A percentile compares a stretch with the other conserved stretches of the same genome.
Conservation (phyloP, 2,888 invertebrate species). For the Drosophila flavopinicola region DNA sequence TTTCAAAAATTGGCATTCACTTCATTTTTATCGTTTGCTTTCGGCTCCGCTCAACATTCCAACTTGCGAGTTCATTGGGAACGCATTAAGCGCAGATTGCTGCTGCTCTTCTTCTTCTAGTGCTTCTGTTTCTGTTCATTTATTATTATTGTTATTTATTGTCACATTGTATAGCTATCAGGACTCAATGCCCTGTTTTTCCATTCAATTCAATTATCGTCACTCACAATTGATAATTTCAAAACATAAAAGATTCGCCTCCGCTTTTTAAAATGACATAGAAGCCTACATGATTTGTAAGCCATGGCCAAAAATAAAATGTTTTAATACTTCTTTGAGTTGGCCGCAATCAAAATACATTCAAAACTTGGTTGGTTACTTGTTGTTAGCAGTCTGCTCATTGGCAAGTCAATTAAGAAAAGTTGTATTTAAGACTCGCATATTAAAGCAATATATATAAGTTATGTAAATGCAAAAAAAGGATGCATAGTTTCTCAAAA, state of each 20-base stretch:
- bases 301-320: not conserved
- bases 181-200: constrained; percentile 19
- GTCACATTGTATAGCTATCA: constrained; percentile 48
- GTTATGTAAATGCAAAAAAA: too few species aligned
- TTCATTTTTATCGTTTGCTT: constrained; percentile 55
- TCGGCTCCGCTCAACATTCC: not conserved
- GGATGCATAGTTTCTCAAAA: too few species aligned
- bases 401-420: not conserved
- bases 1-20: constrained; percentile 71
- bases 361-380: not conserved
- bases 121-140: constrained; percentile 41
- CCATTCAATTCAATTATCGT: constrained; percentile 58
- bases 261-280: not conserved
- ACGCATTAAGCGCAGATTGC: constrained; percentile 47
- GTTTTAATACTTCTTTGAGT: not conserved
- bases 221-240: constrained; percentile 53
- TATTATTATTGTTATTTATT: constrained; percentile 60
- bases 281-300: not conserved
- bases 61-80: constrained; percentile 37
- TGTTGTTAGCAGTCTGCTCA: not conserved
- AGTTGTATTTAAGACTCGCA: too few species aligned
- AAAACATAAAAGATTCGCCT: constrained; percentile 20
- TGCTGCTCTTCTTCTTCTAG: not conserved
- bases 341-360: not conserved
- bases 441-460: too few species aligned